These are phyloP conservation scores for Ophioderma brevispina DNA, from an alignment of 35 echinoderm and acorn worm genomes.

Conservation along the genomic window DNA sequence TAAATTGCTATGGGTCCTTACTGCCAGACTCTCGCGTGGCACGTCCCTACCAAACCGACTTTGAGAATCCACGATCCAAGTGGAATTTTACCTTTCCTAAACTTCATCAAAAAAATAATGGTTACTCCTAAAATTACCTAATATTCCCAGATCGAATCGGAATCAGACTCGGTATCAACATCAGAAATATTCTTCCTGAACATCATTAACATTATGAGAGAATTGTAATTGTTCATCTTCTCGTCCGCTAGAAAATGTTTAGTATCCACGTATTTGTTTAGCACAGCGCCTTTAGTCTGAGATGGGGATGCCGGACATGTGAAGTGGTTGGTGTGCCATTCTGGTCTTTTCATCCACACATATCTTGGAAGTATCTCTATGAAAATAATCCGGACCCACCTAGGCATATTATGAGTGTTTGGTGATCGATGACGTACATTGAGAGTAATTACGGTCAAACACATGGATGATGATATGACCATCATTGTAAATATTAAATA, in stretches of 20 bases:
- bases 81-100: no score
- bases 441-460: conserved; percentile 73
- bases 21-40: no score
- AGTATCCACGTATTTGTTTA: conserved; percentile 27
- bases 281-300: conserved; percentile 36
- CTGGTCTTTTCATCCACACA: conserved; percentile 75
- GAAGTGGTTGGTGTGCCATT: conserved; percentile 24
- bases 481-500: conserved; percentile 90
- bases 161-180: conserved; percentile 38
- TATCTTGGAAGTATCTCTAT: conserved; percentile 74
- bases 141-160: background rate
- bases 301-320: conserved; percentile 26
- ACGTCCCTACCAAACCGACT: no score
- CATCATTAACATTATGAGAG: conserved; percentile 63
- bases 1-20: no score
- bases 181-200: background rate
- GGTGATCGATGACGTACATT: conserved; percentile 86
- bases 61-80: no score
- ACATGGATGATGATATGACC: conserved; percentile 85
- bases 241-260: conserved; percentile 67
- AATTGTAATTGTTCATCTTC: conserved; percentile 74
- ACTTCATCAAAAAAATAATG: no score
- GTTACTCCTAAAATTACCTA: no score
- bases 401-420: conserved; percentile 79
- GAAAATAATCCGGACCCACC: conserved; percentile 76